Base-by-base conservation (phyloP, 2,797 vertebrate species). In the Catharus ustulatus region DNA sequence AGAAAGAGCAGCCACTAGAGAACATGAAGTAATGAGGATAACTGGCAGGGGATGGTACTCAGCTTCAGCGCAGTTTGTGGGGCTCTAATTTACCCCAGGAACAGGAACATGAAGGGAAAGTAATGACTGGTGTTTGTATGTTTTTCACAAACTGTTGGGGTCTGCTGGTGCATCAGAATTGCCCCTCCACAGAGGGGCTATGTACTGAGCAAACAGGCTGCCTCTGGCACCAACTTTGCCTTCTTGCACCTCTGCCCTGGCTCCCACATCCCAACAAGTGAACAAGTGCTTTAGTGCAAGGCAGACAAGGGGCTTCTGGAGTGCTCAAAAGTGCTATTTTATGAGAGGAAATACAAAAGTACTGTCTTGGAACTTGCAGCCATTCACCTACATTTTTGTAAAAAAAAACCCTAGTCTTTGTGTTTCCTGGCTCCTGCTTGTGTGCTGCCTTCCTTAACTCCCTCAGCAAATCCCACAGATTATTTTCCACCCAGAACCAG, bases 371-470 rank as follows among this genome's bases (percentile, higher is more conserved):
- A 83, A 83, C 19, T 66, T 57, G 45, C 34, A 69, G 27, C 64
- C 45, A 54, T 74, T 87, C 46, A 57, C 48, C 40, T 76, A 64
- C 0, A 1, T 52, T 86, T 96, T 87, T 36, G 17, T 63, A 22
- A n/a, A 58, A n/a, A 64, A 66, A 79, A 78, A 59, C 40, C 6
- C 4, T 15, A 64, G 5, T 49, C 10, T 68, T 67, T 5, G 1
- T 36, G 30, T 80, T 80, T 91, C n/a, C 57, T 75, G 34, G 24
- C 27, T 96, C 30, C 52, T 75, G 78, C 19, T 80, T 84, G 32
- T 77, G 32, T 46, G 19, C 34, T 79, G 34, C 27, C 27, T 74
- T 61, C 49, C 27, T 74, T 63, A 91, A 69, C 6, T 46, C 16
- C 11, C 36, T 54, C 45, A 83, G 23, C 27, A 89, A 77, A 83